phyloP scores from a whole-genome alignment of 2,888 invertebrate species.

The Criorhina ranunculi region DNA sequence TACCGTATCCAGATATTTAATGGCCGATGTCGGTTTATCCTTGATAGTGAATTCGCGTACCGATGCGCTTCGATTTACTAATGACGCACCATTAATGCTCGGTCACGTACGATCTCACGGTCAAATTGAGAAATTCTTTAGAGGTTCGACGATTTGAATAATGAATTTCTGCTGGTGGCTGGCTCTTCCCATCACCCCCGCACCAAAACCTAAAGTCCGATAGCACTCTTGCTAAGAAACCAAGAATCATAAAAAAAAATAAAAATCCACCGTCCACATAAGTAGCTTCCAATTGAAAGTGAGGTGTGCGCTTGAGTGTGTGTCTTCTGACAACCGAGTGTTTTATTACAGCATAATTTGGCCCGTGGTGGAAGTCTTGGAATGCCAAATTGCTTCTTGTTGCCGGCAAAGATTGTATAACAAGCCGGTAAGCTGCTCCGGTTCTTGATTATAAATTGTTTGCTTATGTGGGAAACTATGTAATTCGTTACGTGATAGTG shows the following conservation, averaged over 20 bases:
- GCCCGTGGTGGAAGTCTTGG: constrained; percentile 15
- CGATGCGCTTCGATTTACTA: constrained; percentile 38
- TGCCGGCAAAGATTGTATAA: constrained; percentile 20
- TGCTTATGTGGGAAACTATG: not conserved
- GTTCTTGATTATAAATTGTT: not conserved
- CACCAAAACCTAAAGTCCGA: constrained; percentile 28
- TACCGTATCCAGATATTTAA: constrained; percentile 55
- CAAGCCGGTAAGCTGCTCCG: constrained; percentile 7
- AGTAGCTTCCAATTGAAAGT: not conserved
- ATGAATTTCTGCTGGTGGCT: constrained; percentile 37
- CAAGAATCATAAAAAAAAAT: not conserved
- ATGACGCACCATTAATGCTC: constrained; percentile 55
- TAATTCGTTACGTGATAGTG: not conserved
- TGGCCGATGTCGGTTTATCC: constrained; percentile 47
- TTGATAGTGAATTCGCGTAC: constrained; percentile 66
- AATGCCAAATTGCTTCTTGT: constrained; percentile 26
- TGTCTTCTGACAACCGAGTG: not conserved
- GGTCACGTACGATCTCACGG: constrained; percentile 73
- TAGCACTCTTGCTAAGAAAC: constrained; percentile 1
- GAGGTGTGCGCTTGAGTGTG: constrained; percentile 11
- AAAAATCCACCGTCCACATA: constrained; percentile 1
- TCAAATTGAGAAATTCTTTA: constrained; percentile 67
- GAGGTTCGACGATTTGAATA: constrained; percentile 71
- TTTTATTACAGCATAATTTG: constrained; percentile 22
- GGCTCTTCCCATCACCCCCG: not conserved